Evolutionary conservation across 2,888 invertebrate genomes (phyloP), one percentile per base, ranked within the genome.

Genomic region (Harpalus rubripes): DNA sequence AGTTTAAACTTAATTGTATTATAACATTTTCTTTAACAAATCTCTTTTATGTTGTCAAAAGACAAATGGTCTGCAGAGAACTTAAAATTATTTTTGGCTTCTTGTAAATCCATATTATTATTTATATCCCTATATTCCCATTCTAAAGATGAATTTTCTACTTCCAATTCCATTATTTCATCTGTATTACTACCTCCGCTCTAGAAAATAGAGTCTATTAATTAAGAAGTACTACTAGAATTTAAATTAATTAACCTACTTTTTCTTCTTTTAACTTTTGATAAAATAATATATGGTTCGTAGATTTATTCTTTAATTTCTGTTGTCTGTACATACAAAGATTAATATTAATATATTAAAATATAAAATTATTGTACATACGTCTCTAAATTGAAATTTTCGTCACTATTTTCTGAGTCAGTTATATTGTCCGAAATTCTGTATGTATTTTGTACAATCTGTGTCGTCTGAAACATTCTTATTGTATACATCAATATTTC

Each of bases 141-240:
- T 41, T 83, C 61, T 6, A 76, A 7, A 15, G 56, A 32, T 16
- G 16, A 26, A 18, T 61, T 41, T 61, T 74, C 44, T n/a, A 44
- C 72, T 41, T 83, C 83, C 32, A 83, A 18, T 72, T 74, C 61
- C 39, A 22, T 44, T 39, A 52, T 59, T 76, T 83, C 76, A 16
- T 83, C 59, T 10, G 41, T 26, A 12, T 59, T 16, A 58, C 61
- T 74, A 41, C 15, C 18, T 39, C 16, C 39, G 12, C 61, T 41
- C 76, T 83, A 32, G 3, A 83, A 76, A 59, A 6, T 3, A 32
- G 32, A 32, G 41, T 56, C n/a, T 52, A 52, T 58, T 32, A 12
- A 72, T 82, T 5, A 68, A 32, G 12, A 39, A 39, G 15, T 68
- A 39, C 0, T 39, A 68, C 0, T 39, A 68, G 7, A 12, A 68